phyloP scores from a whole-genome alignment of 2,797 vertebrate genomes.

The Oreochromis grahami region DNA sequence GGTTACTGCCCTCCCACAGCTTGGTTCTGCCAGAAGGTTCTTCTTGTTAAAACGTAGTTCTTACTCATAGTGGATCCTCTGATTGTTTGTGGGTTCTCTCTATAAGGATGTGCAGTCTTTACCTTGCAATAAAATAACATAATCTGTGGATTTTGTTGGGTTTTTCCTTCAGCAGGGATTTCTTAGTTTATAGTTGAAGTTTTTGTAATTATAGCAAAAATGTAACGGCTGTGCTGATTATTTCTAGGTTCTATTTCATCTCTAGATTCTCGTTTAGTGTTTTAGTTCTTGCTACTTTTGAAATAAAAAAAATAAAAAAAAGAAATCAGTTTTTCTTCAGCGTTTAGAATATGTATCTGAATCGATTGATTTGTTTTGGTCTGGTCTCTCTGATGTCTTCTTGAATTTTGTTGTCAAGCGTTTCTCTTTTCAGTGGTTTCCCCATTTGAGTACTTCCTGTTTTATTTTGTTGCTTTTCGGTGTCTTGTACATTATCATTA shows the following conservation, averaged over 20 bases:
- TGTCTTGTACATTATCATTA: not conserved
- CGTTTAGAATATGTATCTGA: not conserved
- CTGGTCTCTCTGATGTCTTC: not conserved
- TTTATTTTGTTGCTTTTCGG: fast-evolving
- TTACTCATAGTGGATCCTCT: not conserved
- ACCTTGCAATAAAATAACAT: fast-evolving
- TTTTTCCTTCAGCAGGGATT: fast-evolving
- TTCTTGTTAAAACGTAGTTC: not conserved
- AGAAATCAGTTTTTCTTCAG: not conserved
- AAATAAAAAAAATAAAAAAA: not conserved
- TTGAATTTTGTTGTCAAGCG: not conserved
- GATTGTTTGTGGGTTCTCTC: not conserved
- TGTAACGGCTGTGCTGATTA: not conserved
- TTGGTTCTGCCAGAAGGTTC: fast-evolving
- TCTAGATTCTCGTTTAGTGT: not conserved
- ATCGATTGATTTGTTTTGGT: not conserved
- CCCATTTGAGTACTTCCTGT: fast-evolving
- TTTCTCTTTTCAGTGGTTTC: fast-evolving
- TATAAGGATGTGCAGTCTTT: not conserved
- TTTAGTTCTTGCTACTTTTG: not conserved
- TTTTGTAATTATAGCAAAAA: not conserved
- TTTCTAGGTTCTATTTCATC: not conserved
- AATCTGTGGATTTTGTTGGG: not conserved
- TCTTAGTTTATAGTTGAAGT: fast-evolving
- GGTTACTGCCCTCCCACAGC: not conserved